phyloP scores from a whole-genome alignment of 1,140 invertebrate species.

The Pissodes strobi region DNA sequence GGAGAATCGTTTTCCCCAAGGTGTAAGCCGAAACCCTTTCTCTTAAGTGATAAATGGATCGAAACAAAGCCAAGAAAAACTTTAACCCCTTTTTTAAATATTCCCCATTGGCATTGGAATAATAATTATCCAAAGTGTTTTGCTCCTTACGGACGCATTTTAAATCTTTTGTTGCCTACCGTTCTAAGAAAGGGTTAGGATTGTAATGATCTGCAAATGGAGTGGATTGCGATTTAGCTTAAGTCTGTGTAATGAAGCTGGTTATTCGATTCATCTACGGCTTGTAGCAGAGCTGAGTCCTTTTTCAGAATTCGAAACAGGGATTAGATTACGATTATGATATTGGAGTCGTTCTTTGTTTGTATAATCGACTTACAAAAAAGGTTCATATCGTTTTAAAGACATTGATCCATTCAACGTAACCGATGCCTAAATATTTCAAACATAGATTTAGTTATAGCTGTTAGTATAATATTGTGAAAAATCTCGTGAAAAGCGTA shows the following conservation, averaged over 20 bases:
- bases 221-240: not conserved
- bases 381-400: no score
- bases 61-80: slow-evolving; percentile 11
- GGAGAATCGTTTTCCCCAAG: not conserved
- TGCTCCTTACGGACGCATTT: not conserved
- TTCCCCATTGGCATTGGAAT: slow-evolving; percentile 5
- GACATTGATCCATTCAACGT: no score
- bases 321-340: no score
- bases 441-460: no score
- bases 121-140: slow-evolving; percentile 12
- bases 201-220: not conserved
- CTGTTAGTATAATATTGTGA: no score
- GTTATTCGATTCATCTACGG: no score
- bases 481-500: no score
- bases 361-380: no score
- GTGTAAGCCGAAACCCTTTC: slow-evolving; percentile 1
- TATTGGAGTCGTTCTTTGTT: no score
- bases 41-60: slow-evolving; percentile 6
- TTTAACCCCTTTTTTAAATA: not conserved
- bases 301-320: no score
- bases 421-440: no score
- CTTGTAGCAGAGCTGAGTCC: no score
- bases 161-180: not conserved
- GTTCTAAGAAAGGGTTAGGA: slow-evolving; percentile 4
- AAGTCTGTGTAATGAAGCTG: not conserved